A percentile compares a stretch with the other conserved stretches of the same genome.
phyloP scores from a whole-genome alignment of 2,888 invertebrate genomes.

The Hirtodrosophila histrioides region DNA sequence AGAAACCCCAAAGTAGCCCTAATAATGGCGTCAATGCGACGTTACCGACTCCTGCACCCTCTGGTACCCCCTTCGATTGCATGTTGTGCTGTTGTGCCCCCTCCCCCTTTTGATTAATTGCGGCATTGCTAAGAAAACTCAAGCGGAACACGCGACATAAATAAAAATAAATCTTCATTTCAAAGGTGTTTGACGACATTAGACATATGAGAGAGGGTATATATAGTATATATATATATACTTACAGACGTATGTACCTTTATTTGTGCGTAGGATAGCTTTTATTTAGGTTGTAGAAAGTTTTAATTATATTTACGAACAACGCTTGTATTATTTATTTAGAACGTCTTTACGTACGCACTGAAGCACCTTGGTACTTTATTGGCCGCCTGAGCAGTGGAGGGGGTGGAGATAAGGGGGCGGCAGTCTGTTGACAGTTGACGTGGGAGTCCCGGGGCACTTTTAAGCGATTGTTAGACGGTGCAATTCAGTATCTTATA shows the following conservation, averaged over 20 bases:
- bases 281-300: constrained; percentile 30
- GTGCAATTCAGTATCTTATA: no score
- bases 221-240: constrained; percentile 3
- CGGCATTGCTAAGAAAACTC: constrained; percentile 44
- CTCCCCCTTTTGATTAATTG: constrained; percentile 40
- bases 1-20: constrained; percentile 19
- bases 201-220: neutral
- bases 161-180: constrained; percentile 43
- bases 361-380: constrained; percentile 26
- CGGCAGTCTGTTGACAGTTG: neutral
- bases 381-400: neutral
- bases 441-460: no score
- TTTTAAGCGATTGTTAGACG: no score
- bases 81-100: constrained; percentile 22
- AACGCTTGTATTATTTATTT: constrained; percentile 57
- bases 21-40: constrained; percentile 25
- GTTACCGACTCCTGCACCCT: neutral
- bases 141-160: constrained; percentile 51
- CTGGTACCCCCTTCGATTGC: constrained; percentile 7
- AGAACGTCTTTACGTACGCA: constrained; percentile 35
- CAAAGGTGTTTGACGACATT: constrained; percentile 38
- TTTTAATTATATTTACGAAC: constrained; percentile 47
- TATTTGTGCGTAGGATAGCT: constrained; percentile 18
- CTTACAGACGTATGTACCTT: neutral
- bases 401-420: neutral